Conservation (phyloP, 2,888 invertebrate species). For the Oxytorus armatus region DNA sequence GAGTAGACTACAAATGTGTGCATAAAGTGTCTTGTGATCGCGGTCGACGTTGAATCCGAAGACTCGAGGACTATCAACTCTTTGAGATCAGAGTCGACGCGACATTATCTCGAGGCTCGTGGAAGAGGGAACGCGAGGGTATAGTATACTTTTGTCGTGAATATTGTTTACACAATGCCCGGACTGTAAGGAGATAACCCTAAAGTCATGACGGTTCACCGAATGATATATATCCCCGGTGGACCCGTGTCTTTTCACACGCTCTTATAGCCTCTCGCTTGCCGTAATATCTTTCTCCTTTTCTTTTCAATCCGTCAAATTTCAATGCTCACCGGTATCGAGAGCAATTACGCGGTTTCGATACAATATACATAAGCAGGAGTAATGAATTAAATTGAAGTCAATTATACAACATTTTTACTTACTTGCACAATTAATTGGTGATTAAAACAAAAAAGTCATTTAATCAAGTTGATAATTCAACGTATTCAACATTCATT, state of each 20-base stretch:
- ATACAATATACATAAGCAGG: background rate
- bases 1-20: background rate
- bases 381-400: too few relatives aligned
- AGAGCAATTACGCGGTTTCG: constrained; percentile 5
- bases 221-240: constrained; percentile 44
- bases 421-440: too few relatives aligned
- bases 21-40: constrained; percentile 9
- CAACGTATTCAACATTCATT: too few relatives aligned
- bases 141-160: constrained; percentile 17
- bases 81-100: constrained; percentile 54
- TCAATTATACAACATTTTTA: too few relatives aligned
- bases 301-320: constrained; percentile 6
- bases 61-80: constrained; percentile 60
- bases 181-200: constrained; percentile 57
- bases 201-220: constrained; percentile 41
- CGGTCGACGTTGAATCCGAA: constrained; percentile 40
- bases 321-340: constrained; percentile 13
- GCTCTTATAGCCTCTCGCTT: constrained; percentile 23
- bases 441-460: too few relatives aligned
- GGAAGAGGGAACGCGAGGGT: constrained; percentile 30
- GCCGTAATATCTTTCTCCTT: background rate
- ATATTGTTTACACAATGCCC: constrained; percentile 61
- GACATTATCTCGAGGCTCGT: constrained; percentile 56
- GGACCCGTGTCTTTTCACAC: constrained; percentile 57
- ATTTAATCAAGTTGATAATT: too few relatives aligned